Evolutionary conservation across 2,888 invertebrate species (phyloP), one percentile per base, ranked within the genome.

Genomic region (Leptinotarsa tumamoca): DNA sequence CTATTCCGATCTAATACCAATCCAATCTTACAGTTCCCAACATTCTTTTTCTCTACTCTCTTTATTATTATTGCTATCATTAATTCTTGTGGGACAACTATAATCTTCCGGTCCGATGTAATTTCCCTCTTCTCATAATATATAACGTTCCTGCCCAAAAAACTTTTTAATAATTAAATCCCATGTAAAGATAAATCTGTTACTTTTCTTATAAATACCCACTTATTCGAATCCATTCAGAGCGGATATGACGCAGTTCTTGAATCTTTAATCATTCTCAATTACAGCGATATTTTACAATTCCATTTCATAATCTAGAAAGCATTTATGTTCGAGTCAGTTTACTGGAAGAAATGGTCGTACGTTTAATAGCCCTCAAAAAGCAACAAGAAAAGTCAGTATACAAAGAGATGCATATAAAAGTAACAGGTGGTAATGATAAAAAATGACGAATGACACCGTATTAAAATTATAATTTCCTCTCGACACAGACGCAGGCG

Each of bases 211-310:
- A 63, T 33, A 15, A 43, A 63, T n/a, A 33, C 43, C 33, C 43
- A 43, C 43, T 27, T 7, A n/a, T 63, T 63, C 33, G 27, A 63
- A 18, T 63, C 33, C 63, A 63, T 10, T 63, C 2, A 33, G 14
- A 63, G n/a, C 63, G 63, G 63, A 63, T 33, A 18, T 63, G 63
- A 63, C 63, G 63, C 33, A 63, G 63, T 33, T 43, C 43, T 43
- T 33, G 33, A 63, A 63, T 58, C 21, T 58, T 43, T 58, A 58
- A 58, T 58, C 58, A 58, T 58, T n/a, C 58, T 58, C 58, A 18
- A 58, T 33, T 63, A 63, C 63, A 63, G 33, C 33, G 63, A 63
- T 43, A 63, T 63, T 33, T 63, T 43, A 63, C 63, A 63, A 63
- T 63, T 63, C 33, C 63, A 33, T 33, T 43, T 13, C 33, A 43